Evolutionary conservation across 2,888 invertebrate genomes (phyloP), one percentile per base, ranked within the genome.

Genomic region (Cheilosia vulpina): DNA sequence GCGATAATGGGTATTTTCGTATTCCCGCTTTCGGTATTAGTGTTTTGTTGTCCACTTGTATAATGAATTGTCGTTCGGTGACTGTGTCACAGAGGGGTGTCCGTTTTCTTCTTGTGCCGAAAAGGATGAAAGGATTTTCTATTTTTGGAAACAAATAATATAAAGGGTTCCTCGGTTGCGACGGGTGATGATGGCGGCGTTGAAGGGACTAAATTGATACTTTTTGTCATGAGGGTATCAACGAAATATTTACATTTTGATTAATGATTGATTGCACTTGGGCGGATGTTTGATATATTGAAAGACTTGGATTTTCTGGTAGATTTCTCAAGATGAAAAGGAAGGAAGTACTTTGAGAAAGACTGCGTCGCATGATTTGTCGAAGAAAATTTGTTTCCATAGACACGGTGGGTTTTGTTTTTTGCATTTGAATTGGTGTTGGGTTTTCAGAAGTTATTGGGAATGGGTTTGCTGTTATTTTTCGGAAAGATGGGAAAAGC

Each of bases 221-320:
- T 76, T 72, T 72, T 81, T 85, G 85, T 85, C 72, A 72, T 72
- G 71, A 68, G 81, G 62, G 68, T 72, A 81, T 85, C 80, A 85
- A 81, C 63, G 80, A 50, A 57, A 72, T 76, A 85, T 85, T 81
- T 76, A 80, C 60, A 81, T 81, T 85, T 85, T 85, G 57, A 72
- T 81, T 72, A 77, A 85, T 81, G 85, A 81, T 85, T 85, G 85
- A 85, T 85, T 81, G 85, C 73, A 62, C 31, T 62, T 62, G 57
- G 52, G 2, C 41, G 27, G 17, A 50, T 58, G 52, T n/a, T 27
- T 31, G 43, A 5, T 55, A 41, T 31, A 31, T 31, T 31, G 41
- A 27, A 19, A n/a, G 19, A 13, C 15, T 27, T 50, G 31, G 43
- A 53, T 53, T 69, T 57, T 43, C 43, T 45, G 17, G 31, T 38